Evolutionary conservation across 2,113 vertebrate species (phyloP).

Genomic region (Petrocephalus microphthalmus): DNA sequence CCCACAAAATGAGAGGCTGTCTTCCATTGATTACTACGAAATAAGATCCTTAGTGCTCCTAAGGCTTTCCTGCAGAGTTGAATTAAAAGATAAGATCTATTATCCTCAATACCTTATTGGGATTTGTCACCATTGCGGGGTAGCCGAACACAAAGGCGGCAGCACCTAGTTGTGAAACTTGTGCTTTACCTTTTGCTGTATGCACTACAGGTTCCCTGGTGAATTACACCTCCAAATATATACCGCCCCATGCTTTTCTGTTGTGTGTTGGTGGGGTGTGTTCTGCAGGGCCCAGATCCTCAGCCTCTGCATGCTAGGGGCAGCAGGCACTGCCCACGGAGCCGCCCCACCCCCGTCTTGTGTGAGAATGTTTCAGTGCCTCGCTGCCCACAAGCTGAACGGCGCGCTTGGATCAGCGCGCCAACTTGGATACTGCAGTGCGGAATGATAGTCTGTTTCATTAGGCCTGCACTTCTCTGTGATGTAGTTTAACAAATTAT

Average conservation of each 20-base stretch:
- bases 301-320: neutral
- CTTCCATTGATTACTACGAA: neutral
- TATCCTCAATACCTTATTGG: neutral
- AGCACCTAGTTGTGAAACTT: neutral
- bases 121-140: neutral
- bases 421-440: neutral
- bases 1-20: neutral
- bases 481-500: neutral
- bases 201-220: neutral
- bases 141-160: neutral
- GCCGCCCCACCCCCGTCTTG: neutral
- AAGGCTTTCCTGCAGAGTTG: neutral
- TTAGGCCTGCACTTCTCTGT: neutral
- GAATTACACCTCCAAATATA: neutral
- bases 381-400: neutral
- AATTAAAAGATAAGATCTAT: neutral
- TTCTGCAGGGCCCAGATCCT: neutral
- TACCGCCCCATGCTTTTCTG: neutral
- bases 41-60: neutral
- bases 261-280: neutral
- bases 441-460: neutral
- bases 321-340: neutral
- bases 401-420: neutral
- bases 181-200: neutral
- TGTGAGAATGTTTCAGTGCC: neutral